Base-by-base conservation (phyloP, 2,888 invertebrate species). In the Suillia variegata region DNA sequence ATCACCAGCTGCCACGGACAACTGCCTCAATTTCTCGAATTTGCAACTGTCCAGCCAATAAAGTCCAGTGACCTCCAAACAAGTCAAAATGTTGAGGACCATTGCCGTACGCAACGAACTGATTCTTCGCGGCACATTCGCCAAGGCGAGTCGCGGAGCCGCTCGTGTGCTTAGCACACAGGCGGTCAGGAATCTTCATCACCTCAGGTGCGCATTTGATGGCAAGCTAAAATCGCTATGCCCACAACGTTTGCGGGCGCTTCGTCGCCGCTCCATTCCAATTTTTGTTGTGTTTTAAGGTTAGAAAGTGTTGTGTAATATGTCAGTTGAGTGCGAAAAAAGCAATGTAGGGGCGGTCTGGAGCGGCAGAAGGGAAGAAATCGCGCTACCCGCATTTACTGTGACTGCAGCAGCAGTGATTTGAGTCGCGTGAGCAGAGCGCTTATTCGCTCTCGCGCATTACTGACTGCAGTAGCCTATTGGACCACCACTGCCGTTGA, bases 71-170 rank as follows among this genome's bases (percentile, higher is more conserved):
- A 8, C 13, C 18, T 20, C 2, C 2, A 47, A 4, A 8, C 13
- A 15, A 18, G 20, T 20, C 47, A 67, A 84, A 81, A 91, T 92
- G 91, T 85, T 92, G 83, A 88, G 91, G 85, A 88, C 89, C 82
- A 87, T 89, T 75, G 83, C 87, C 77, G 83, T 87, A 81, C 88
- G 89, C 84, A 88, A 87, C 81, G 87, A 89, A 80, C 81, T 88
- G 71, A 64, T 76, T 66, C 80, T 89, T 71, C 87, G 87, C 75
- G 85, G 86, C 77, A 83, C 86, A 74, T 79, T 89, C 52, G 86
- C 85, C 80, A 87, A 86, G 83, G 83, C 85, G 52, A 60, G 18
- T 20, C 87, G 74, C 81, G 59, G 64, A 59, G 73, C 70, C 58
- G 67, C 70, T 24, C 76, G 81, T 26, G 67, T 74, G 47, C 61